Conservation (phyloP, 2,888 invertebrate species). For the Agrypnus murinus region DNA sequence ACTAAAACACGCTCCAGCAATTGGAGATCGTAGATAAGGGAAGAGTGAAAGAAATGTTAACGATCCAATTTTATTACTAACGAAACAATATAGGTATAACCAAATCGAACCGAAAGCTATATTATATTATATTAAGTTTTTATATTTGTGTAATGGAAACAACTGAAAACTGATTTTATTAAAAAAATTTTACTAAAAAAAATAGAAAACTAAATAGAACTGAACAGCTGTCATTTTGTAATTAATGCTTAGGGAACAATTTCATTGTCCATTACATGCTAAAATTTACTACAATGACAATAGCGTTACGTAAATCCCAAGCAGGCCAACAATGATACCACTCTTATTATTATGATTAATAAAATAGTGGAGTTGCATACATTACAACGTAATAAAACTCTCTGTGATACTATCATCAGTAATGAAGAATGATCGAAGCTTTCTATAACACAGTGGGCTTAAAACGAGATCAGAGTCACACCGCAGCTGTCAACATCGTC, state of each 20-base stretch:
- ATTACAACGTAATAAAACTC: constrained; percentile 35
- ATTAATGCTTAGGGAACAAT: not conserved
- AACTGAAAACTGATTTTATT: too few species aligned
- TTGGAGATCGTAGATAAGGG: too few species aligned
- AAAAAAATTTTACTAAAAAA: too few species aligned
- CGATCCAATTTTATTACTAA: too few species aligned
- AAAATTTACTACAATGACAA: constrained; percentile 9
- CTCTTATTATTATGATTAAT: constrained; percentile 25
- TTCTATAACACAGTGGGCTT: constrained; percentile 45
- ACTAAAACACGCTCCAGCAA: too few species aligned
- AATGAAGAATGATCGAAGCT: constrained; percentile 56
- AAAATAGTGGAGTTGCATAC: constrained; percentile 29
- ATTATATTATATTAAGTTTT: too few species aligned
- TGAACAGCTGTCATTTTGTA: too few species aligned
- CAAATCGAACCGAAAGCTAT: too few species aligned
- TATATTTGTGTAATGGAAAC: too few species aligned
- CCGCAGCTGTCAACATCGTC: constrained; percentile 38
- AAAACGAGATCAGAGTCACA: constrained; percentile 41
- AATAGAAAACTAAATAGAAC: too few species aligned
- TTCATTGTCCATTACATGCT: constrained; percentile 7
- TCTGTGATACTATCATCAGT: constrained; percentile 47
- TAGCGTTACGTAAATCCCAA: not conserved
- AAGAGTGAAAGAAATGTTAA: too few species aligned
- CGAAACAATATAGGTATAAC: too few species aligned
- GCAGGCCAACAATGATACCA: not conserved